A percentile compares a stretch with the other conserved stretches of the same genome.
phyloP scores from a whole-genome alignment of 2,888 invertebrate species.

The Chironomus riparius region DNA sequence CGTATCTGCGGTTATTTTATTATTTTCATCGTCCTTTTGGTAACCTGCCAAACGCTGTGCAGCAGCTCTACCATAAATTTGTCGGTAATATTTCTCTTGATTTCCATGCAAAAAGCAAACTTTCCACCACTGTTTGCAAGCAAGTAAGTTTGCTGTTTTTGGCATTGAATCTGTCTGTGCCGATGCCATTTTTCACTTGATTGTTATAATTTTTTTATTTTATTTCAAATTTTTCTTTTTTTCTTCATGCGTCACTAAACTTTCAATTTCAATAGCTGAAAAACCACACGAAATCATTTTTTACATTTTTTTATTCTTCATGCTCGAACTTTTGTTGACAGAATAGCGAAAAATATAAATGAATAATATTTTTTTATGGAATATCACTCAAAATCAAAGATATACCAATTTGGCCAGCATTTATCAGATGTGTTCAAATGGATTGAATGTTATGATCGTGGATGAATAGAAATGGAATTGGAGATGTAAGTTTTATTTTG shows the following conservation, averaged over 20 bases:
- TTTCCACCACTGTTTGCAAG: slow-evolving; percentile 85
- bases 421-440: no score
- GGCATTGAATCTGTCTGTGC: slow-evolving; percentile 40
- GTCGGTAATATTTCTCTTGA: slow-evolving; percentile 75
- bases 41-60: slow-evolving; percentile 46
- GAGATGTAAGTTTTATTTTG: no score
- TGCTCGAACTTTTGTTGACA: neutral
- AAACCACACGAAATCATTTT: neutral
- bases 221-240: neutral
- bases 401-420: neutral
- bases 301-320: no score
- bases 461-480: no score
- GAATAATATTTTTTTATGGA: neutral
- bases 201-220: neutral
- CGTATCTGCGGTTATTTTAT: neutral
- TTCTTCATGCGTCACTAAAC: neutral
- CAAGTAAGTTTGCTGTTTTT: slow-evolving; percentile 60
- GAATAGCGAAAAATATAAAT: neutral
- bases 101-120: slow-evolving; percentile 82
- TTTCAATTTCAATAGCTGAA: slow-evolving; percentile 28
- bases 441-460: no score
- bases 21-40: slow-evolving; percentile 12
- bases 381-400: neutral
- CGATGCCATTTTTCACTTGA: slow-evolving; percentile 32
- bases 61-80: slow-evolving; percentile 57